Evolutionary conservation across 2,888 invertebrate species (phyloP), one percentile per base, ranked within the genome.

Genomic region (Ryuthela nishihirai): DNA sequence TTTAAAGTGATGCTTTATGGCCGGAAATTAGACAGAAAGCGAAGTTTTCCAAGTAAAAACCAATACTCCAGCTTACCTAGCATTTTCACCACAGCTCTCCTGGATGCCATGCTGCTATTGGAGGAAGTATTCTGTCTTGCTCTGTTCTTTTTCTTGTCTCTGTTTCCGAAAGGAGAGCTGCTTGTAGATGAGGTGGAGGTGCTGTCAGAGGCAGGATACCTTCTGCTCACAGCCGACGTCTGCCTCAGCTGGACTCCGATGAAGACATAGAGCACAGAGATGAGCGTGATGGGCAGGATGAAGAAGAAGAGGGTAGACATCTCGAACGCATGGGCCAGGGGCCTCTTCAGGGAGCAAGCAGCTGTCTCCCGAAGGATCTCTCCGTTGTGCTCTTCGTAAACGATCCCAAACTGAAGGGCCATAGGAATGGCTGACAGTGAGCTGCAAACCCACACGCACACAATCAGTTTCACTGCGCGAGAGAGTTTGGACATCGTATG

Each of bases 261-360:
- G 36, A 73, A 62, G 7, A 71, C 68, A 71, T 92, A 92, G 61
- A 92, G 77, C 63, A 88, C 85, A 32, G 79, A 83, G 71, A 92
- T 88, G 58, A 90, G 79, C 24, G 86, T 86, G 88, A 91, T 89
- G 1, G 91, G 92, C 4, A 63, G 41, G 32, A 88, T 82, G 73
- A 92, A 92, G 75, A 91, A 89, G 69, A 91, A 76, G 70, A 81
- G 73, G 0, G 84, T 83, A 32, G 90, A 88, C 69, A 88, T 82
- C 70, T 86, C 85, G 71, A 89, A 88, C 62, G 85, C 83, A 75
- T 86, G 83, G 53, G 82, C 81, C 39, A 82, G 77, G 56, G 80
- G 78, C 68, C 81, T 81, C 25, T 66, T 66, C 12, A 84, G 78
- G 21, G 81, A 44, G 32, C 67, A 67, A 2, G 36, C 34, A 4